Conservation (phyloP, 2,888 invertebrate genomes). For the Sinelater perroti region DNA sequence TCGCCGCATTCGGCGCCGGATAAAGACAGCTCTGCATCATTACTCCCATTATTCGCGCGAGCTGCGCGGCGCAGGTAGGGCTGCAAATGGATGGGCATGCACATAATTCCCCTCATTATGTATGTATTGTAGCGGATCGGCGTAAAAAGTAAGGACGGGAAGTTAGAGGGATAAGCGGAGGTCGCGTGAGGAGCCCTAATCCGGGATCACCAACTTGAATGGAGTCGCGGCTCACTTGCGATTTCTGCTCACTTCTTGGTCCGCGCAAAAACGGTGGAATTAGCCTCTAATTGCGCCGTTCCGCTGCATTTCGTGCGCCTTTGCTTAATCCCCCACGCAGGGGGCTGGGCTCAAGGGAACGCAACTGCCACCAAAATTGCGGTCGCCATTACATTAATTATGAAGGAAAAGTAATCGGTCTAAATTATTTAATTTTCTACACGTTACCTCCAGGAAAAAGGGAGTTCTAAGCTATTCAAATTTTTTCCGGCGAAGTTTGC, state of each 20-base stretch:
- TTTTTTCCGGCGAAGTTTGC: no score
- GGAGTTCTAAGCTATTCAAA: no score
- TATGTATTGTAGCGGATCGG: conserved; percentile 34
- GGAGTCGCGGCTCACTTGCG: conserved; percentile 39
- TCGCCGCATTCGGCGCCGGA: conserved; percentile 30
- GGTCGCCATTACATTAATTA: no score
- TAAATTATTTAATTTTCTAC: no score
- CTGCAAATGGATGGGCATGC: conserved; percentile 21
- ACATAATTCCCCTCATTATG: conserved; percentile 35
- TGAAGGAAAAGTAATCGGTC: no score
- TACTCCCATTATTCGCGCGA: conserved; percentile 28
- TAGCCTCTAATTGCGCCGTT: conserved; percentile 37
- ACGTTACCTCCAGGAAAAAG: no score
- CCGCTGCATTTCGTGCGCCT: conserved; percentile 30
- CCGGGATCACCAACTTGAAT: conserved; percentile 43
- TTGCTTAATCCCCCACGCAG: conserved; percentile 2
- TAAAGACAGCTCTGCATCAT: conserved; percentile 30
- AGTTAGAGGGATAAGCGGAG: conserved; percentile 31
- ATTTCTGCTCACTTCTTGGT: conserved; percentile 37
- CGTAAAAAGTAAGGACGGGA: conserved; percentile 27
- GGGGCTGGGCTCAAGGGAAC: no score
- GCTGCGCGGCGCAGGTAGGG: background rate
- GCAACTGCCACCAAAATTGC: no score
- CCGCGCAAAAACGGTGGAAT: conserved; percentile 31
- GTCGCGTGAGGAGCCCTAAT: conserved; percentile 38